These are phyloP conservation scores for Erythrolamprus reginae DNA, from an alignment of 2,113 vertebrate species.

Conservation along the genomic window DNA sequence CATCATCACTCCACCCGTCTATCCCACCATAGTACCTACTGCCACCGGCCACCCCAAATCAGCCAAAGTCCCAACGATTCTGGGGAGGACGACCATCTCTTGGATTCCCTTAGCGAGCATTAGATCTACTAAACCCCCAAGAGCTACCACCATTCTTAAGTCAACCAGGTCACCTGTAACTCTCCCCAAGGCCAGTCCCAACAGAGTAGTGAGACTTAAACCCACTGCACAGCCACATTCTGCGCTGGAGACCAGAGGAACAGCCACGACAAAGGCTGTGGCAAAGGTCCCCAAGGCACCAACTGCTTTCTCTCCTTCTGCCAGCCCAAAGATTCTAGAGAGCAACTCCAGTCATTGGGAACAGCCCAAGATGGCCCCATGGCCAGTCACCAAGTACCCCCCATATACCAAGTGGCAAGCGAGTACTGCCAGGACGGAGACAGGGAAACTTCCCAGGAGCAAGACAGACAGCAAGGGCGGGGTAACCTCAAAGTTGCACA, in stretches of 20 bases:
- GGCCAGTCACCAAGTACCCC: not conserved
- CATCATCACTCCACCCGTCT: not conserved
- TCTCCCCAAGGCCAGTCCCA: not conserved
- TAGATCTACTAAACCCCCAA: not conserved
- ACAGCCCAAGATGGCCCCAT: not conserved
- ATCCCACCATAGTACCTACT: not conserved
- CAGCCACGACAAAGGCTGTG: not conserved
- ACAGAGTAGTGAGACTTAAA: conserved; percentile 1
- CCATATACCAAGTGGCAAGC: not conserved
- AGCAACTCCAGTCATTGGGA: not conserved
- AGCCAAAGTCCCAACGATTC: not conserved
- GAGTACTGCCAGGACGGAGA: not conserved
- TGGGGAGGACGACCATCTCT: not conserved
- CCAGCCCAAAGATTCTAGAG: not conserved
- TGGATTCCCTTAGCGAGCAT: not conserved
- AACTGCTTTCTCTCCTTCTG: not conserved
- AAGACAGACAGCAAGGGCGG: not conserved
- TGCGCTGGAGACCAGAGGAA: not conserved
- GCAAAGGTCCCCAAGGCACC: not conserved
- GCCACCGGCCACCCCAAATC: not conserved
- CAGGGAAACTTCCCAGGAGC: not conserved
- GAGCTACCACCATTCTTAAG: not conserved
- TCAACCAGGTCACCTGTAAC: not conserved
- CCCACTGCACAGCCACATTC: not conserved
- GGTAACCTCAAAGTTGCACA: not conserved